Evolutionary conservation across 2,888 invertebrate species (phyloP).

Genomic region (Caenorhabditis plicata): DNA sequence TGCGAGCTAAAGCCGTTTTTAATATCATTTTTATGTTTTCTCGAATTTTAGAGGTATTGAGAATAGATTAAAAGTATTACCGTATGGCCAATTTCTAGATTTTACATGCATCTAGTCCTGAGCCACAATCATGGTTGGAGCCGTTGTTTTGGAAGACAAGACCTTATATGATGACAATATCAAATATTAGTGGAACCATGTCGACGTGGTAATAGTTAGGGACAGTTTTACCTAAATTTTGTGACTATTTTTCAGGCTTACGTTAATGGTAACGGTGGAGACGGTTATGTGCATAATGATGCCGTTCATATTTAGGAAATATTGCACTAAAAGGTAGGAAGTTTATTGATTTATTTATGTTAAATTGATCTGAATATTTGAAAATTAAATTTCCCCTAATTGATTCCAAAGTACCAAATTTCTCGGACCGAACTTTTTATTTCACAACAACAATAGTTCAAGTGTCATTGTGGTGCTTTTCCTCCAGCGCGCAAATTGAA

Average conservation of each 20-base stretch:
- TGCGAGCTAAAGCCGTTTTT: constrained; percentile 54
- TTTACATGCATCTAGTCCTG: constrained; percentile 50
- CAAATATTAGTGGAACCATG: constrained; percentile 61
- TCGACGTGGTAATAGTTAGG: constrained; percentile 51
- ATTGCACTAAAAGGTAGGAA: constrained; percentile 47
- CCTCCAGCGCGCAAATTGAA: too few relatives aligned
- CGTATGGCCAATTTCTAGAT: constrained; percentile 26
- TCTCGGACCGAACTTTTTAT: too few relatives aligned
- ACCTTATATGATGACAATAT: constrained; percentile 57
- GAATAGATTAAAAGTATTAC: background rate
- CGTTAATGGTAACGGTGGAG: constrained; percentile 57
- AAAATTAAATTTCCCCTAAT: too few relatives aligned
- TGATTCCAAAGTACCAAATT: too few relatives aligned
- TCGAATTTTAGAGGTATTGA: constrained; percentile 47
- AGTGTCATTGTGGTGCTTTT: too few relatives aligned
- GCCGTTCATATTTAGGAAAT: constrained; percentile 58
- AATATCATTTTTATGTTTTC: constrained; percentile 59
- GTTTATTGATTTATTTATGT: background rate
- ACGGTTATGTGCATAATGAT: constrained; percentile 59
- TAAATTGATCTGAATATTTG: too few relatives aligned
- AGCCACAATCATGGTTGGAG: constrained; percentile 43
- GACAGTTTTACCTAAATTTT: background rate
- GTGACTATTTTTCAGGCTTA: constrained; percentile 39
- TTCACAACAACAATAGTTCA: too few relatives aligned
- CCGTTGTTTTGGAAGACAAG: constrained; percentile 57